Conservation (phyloP, 2,113 vertebrate species). For the Sigmodon hispidus region DNA sequence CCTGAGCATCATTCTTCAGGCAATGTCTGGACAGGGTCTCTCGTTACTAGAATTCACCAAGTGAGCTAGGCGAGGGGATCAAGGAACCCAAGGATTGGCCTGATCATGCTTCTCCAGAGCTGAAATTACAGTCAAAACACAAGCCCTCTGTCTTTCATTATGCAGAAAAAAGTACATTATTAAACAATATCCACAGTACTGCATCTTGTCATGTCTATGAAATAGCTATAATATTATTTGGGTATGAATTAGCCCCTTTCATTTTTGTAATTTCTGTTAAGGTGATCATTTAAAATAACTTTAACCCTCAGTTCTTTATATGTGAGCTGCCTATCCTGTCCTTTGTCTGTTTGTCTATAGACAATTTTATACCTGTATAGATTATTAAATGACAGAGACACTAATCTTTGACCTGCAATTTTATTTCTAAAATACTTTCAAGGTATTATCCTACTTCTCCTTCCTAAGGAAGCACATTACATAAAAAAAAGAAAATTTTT, state of each 20-base stretch:
- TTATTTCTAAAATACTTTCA: constrained; percentile 58
- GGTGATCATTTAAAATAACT: constrained; percentile 44
- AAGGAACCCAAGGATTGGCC: neutral
- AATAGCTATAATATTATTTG: neutral
- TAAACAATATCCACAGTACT: neutral
- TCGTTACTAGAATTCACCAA: neutral
- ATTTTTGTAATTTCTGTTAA: constrained; percentile 16
- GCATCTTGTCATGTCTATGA: neutral
- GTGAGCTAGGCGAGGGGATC: neutral
- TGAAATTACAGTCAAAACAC: too few relatives aligned
- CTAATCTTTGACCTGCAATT: constrained; percentile 29
- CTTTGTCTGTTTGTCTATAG: neutral
- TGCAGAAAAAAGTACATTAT: neutral
- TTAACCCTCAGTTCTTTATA: neutral
- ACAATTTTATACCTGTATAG: constrained; percentile 29
- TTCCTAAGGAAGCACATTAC: constrained; percentile 30
- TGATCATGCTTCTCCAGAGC: neutral
- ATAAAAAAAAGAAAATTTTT: constrained; percentile 26
- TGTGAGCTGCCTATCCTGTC: neutral
- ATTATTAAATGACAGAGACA: constrained; percentile 25
- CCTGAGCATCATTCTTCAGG: neutral
- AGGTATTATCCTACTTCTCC: neutral
- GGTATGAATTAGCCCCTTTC: constrained; percentile 8
- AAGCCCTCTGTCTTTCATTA: neutral
- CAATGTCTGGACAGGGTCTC: neutral